Conservation (phyloP, 2,113 vertebrate genomes). For the Himantopus leucocephalus region DNA sequence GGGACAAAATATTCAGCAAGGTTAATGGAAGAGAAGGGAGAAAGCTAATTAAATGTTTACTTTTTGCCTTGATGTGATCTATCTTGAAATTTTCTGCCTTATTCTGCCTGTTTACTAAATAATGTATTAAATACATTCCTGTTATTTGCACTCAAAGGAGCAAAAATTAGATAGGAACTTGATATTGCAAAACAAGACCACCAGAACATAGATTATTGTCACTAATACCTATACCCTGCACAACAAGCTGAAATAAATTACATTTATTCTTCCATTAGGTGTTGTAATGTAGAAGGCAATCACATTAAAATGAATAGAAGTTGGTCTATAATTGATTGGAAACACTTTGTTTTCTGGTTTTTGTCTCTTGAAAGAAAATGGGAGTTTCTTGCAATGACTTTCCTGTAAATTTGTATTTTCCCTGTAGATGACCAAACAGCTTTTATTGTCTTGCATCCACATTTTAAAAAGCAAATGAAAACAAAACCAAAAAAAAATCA, state of each 20-base stretch:
- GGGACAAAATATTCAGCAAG: neutral
- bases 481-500: neutral
- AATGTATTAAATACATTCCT: neutral
- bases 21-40: neutral
- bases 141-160: neutral
- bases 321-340: neutral
- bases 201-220: neutral
- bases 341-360: neutral
- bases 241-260: neutral
- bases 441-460: neutral
- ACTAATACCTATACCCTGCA: neutral
- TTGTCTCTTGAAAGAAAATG: neutral
- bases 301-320: neutral
- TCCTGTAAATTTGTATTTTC: neutral
- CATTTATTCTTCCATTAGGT: neutral
- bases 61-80: neutral
- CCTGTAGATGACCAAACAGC: neutral
- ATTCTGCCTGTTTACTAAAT: neutral
- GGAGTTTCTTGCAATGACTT: neutral
- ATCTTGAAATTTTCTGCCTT: neutral
- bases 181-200: neutral
- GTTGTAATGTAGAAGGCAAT: neutral
- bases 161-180: neutral
- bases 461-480: neutral
- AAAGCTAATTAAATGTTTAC: neutral